Conservation (phyloP, 2,797 vertebrate genomes). For the Zenarchopterus dispar region DNA sequence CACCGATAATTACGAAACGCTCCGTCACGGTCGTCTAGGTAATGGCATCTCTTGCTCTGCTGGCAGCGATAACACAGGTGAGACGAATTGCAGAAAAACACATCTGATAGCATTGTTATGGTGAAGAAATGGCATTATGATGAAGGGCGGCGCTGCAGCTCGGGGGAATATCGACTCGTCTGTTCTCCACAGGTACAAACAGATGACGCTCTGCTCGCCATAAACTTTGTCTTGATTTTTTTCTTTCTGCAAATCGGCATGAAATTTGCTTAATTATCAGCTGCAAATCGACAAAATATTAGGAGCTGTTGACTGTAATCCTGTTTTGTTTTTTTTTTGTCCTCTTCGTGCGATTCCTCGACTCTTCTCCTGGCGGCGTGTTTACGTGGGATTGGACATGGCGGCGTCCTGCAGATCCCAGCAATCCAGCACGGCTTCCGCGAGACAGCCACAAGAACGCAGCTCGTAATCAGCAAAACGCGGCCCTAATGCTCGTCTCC, state of each 20-base stretch:
- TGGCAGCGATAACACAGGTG: slow-evolving; percentile 81
- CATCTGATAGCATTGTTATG: slow-evolving; percentile 75
- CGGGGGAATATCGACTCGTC: slow-evolving; percentile 15
- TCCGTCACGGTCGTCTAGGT: slow-evolving; percentile 76
- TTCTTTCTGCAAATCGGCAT: slow-evolving; percentile 44
- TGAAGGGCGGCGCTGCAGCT: slow-evolving; percentile 37
- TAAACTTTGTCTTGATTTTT: too few species aligned
- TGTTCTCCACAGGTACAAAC: slow-evolving; percentile 35
- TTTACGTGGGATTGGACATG: slow-evolving; percentile 63
- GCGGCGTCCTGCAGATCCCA: slow-evolving; percentile 53
- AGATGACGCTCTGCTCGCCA: too few species aligned
- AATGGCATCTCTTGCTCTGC: slow-evolving; percentile 76
- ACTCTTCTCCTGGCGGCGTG: slow-evolving; percentile 44
- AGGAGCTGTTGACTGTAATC: slow-evolving; percentile 62
- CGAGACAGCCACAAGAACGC: slow-evolving; percentile 43
- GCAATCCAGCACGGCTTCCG: slow-evolving; percentile 36
- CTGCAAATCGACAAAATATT: slow-evolving; percentile 61
- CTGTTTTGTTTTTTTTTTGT: too few species aligned
- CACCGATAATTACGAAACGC: slow-evolving; percentile 81
- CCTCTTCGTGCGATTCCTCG: slow-evolving; percentile 44
- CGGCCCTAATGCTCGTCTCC: slow-evolving; percentile 80
- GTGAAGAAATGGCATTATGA: slow-evolving; percentile 67
- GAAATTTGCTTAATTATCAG: slow-evolving; percentile 71
- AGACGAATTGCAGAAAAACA: slow-evolving; percentile 81
- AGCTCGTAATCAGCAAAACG: slow-evolving; percentile 76